Evolutionary conservation across 2,113 vertebrate genomes (phyloP).

Genomic region (Xiphophorus maculatus): DNA sequence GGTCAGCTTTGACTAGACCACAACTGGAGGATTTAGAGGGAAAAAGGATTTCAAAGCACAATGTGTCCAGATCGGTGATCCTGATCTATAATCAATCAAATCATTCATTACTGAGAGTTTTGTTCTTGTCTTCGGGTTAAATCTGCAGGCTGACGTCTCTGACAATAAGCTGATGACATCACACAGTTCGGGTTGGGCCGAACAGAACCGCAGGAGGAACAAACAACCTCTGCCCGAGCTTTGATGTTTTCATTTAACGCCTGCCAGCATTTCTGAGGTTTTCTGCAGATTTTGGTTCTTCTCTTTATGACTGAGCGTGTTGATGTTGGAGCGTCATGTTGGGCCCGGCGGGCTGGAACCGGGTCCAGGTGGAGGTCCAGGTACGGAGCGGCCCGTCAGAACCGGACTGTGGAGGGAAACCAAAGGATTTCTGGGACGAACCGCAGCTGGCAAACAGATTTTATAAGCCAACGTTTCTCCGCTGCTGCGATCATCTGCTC

Average conservation of each 20-base stretch:
- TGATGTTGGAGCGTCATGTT: too few species aligned
- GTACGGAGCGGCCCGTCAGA: background rate
- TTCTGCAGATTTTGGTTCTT: background rate
- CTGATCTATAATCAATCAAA: too few species aligned
- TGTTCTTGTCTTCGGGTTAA: too few species aligned
- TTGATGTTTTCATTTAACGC: conserved; percentile 11
- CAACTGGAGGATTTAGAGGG: too few species aligned
- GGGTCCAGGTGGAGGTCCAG: background rate
- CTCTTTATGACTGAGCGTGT: background rate
- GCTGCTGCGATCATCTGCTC: conserved; percentile 51
- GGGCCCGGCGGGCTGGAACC: too few species aligned
- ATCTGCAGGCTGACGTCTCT: too few species aligned
- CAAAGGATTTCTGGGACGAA: conserved; percentile 50
- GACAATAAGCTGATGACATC: conserved; percentile 26
- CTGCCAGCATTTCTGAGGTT: background rate
- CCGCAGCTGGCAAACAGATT: conserved; percentile 54
- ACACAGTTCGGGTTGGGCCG: conserved; percentile 34
- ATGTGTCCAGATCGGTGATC: too few species aligned
- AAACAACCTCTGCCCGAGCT: background rate
- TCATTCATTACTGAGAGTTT: too few species aligned
- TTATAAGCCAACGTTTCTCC: conserved; percentile 10
- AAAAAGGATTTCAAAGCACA: too few species aligned
- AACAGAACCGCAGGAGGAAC: background rate
- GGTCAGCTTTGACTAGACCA: too few species aligned
- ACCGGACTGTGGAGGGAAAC: conserved; percentile 54